Percentiles rank a stretch among this genome's conserved stretches.
These are phyloP conservation scores for Sebastes taczanowskii DNA, from an alignment of 2,797 vertebrate genomes.

Conservation along the genomic window DNA sequence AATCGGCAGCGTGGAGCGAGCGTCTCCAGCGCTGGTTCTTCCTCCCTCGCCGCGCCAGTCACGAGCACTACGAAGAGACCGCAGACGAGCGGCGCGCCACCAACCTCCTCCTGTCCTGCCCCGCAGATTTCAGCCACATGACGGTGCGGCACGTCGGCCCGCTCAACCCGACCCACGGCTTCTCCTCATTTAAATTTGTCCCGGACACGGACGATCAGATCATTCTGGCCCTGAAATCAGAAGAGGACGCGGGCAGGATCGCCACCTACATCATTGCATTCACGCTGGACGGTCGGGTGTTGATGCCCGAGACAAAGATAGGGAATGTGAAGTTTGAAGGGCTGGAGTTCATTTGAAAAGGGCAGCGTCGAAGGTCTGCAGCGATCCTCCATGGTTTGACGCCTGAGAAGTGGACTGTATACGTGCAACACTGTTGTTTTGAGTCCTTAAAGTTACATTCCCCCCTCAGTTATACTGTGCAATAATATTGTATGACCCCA, in stretches of 20 bases:
- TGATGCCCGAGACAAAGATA: slow-evolving; percentile 92
- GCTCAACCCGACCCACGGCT: slow-evolving; percentile 89
- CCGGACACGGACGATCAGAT: slow-evolving; percentile 92
- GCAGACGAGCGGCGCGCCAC: slow-evolving; percentile 89
- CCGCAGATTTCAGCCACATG: slow-evolving; percentile 84
- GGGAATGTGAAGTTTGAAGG: slow-evolving; percentile 93
- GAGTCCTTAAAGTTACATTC: not conserved
- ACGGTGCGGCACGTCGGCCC: slow-evolving; percentile 76
- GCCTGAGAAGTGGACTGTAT: not conserved
- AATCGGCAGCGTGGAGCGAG: slow-evolving; percentile 93
- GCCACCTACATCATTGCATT: slow-evolving; percentile 94
- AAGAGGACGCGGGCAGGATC: slow-evolving; percentile 87
- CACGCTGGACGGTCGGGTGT: slow-evolving; percentile 87
- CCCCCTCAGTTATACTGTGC: slow-evolving; percentile 11
- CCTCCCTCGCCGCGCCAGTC: slow-evolving; percentile 92
- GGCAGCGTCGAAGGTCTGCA: not conserved
- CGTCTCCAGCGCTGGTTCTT: slow-evolving; percentile 93
- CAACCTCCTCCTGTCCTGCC: slow-evolving; percentile 90
- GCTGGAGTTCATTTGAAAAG: slow-evolving; percentile 89
- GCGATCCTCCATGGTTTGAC: not conserved
- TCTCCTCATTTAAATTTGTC: slow-evolving; percentile 95
- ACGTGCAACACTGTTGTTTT: not conserved
- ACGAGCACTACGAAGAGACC: slow-evolving; percentile 87
- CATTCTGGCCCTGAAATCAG: slow-evolving; percentile 92
- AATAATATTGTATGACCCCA: slow-evolving; percentile 7